Evolutionary conservation across 1,140 invertebrate genomes (phyloP), one percentile per base, ranked within the genome.

Genomic region (Zaprionus kolodkinae): DNA sequence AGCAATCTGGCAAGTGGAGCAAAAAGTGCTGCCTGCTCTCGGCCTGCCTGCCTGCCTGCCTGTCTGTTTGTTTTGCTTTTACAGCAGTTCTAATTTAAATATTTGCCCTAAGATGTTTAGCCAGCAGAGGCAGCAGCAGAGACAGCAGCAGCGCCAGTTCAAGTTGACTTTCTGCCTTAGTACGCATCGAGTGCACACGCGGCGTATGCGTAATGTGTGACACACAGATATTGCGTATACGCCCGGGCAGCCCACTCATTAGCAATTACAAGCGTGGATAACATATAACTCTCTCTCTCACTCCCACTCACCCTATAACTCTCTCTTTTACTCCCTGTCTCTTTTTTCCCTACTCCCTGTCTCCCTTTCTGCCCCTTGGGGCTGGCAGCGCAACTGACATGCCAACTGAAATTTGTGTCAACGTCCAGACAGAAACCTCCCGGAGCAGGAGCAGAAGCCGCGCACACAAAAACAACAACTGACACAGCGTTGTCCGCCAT

Each of bases 191-290:
- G 33, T 17, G 17, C 33, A 63, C 7, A 35, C 17, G 21, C 30
- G 45, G 57, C 70, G 62, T 52, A 71, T 67, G 65, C 60, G 52
- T 63, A 83, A 69, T 73, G 43, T 59, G 43, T 21, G 25, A 12
- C n/a, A 3, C 40, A 45, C n/a, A 21, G 50, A 68, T 50, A 87
- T 72, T 72, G 27, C 65, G 71, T 55, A 79, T 66, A 67, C 70
- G 74, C 35, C 59, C 52, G 27, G 21, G 33, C 15, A 38, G 25
- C 36, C 30, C 36, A 59, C 69, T 86, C 79, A 86, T 86, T 86
- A 87, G 72, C 69, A 72, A 73, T 72, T 72, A 73, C 66, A 83
- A 83, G 50, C 67, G 43, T 27, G 76, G 17, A n/a, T 7, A 35
- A 35, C 33, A 35, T 35, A 9, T 35, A 9, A 55, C 9, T 30